Evolutionary conservation across 53 echinoderm and acorn worm species (phyloP), one percentile per base, ranked within the genome.

Genomic region (Zoroaster sp.): DNA sequence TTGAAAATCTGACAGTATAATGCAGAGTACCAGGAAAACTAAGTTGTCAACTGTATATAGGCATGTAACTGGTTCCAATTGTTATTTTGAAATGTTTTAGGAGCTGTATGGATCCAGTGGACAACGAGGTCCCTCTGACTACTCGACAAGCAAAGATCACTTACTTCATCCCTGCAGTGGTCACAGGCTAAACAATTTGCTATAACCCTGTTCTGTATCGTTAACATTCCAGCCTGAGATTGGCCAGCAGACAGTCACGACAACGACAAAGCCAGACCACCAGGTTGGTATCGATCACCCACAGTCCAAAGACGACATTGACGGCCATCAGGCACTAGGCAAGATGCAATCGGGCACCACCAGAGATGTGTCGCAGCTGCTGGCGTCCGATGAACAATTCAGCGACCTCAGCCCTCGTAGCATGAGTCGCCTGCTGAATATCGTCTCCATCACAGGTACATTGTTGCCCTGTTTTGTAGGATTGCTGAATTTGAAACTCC

Each of bases 361-460:
- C 44, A 87, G 91, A 36, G 98, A 97, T 53, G 90, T 97, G 37
- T 97, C 98, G 0, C 95, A 97, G 88, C 89, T 97, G 49, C 89
- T 97, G 14, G 80, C 92, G 9, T 95, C 95, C 0, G 95, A 95
- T 55, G 98, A 97, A 43, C 98, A 97, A 76, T 95, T 97, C 73
- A 95, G 98, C 54, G 98, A 97, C 67, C 95, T 97, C 30, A 97
- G 95, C 69, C 98, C 98, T 3, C 92, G 98, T 20, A 95, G 93
- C 66, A 97, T 97, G 98, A 93, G 98, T 11, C 88, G 98, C 13
- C 87, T 97, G 31, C 93, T 97, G 21, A 97, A 97, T 74, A 97
- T 97, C 21, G 98, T 97, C 69, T 97, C 98, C n/a, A 95, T 97
- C 69, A 97, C 98, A 77, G 98, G 98, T 97, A 71, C 4, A 18